Evolutionary conservation across 2,888 invertebrate species (phyloP).

Genomic region (Campopleginae sp.): DNA sequence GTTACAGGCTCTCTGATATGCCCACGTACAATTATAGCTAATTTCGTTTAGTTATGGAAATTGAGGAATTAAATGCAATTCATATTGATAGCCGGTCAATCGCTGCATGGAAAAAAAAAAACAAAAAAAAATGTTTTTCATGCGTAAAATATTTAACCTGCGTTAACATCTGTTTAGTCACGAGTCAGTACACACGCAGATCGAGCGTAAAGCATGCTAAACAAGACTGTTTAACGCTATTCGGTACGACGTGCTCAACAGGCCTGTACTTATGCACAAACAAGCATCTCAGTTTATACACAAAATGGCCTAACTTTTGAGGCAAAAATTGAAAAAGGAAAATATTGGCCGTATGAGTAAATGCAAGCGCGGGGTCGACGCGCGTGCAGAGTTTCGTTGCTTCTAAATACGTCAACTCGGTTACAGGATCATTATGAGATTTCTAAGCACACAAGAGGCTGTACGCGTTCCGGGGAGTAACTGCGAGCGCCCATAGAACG

Average conservation of each 20-base stretch:
- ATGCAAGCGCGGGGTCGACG: neutral
- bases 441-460: constrained; percentile 29
- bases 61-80: constrained; percentile 56
- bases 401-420: constrained; percentile 16
- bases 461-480: constrained; percentile 47
- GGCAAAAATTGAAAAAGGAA: constrained; percentile 18
- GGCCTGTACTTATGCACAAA: constrained; percentile 18
- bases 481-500: constrained; percentile 22
- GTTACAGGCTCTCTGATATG: constrained; percentile 5
- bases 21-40: constrained; percentile 14
- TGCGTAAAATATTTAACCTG: constrained; percentile 28
- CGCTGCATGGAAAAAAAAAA: neutral
- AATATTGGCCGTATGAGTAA: constrained; percentile 7
- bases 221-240: constrained; percentile 68
- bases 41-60: constrained; percentile 42
- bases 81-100: constrained; percentile 24
- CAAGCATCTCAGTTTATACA: constrained; percentile 10
- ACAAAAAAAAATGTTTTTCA: neutral
- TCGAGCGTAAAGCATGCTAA: constrained; percentile 68
- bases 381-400: neutral
- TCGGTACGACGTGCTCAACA: constrained; percentile 49
- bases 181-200: constrained; percentile 63
- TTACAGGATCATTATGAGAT: constrained; percentile 35
- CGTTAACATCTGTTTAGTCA: constrained; percentile 66
- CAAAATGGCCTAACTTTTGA: constrained; percentile 33